Conservation (phyloP, 1,140 invertebrate genomes). For the Sycophaga agraensis region DNA sequence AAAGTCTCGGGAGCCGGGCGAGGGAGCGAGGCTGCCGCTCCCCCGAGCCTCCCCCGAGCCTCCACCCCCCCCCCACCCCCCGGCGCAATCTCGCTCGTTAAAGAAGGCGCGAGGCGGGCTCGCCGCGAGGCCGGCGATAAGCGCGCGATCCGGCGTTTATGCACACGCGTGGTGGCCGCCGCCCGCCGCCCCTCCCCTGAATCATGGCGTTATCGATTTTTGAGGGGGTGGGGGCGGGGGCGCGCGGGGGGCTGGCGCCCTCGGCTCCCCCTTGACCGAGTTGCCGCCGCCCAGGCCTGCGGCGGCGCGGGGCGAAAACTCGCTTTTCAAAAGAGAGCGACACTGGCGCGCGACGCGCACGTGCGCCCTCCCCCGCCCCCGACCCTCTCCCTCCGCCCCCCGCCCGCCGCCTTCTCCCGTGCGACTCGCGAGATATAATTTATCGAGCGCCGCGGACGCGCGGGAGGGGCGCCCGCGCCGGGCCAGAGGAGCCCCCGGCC, state of each 20-base stretch:
- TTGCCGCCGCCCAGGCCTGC: constrained; percentile 1
- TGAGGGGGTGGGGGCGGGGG: no score
- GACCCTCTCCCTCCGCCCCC: no score
- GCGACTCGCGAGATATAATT: background rate
- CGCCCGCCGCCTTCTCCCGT: no score
- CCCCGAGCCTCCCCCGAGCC: background rate
- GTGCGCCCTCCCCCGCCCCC: no score
- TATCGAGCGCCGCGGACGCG: background rate
- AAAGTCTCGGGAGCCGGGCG: no score
- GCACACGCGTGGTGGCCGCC: background rate
- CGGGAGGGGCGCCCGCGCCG: background rate
- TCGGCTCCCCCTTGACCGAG: constrained; percentile 12
- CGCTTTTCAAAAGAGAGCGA: constrained; percentile 27
- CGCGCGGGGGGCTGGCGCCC: background rate
- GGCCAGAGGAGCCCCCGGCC: no score
- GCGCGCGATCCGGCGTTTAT: constrained; percentile 23
- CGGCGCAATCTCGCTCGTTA: no score
- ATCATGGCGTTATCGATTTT: constrained; percentile 32
- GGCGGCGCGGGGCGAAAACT: constrained; percentile 21
- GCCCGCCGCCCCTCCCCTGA: constrained; percentile 5
- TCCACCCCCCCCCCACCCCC: no score
- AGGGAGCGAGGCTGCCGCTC: background rate
- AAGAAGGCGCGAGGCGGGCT: background rate
- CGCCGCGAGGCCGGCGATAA: constrained; percentile 3
- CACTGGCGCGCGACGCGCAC: background rate